Percentiles rank a stretch among this genome's conserved stretches.
Conservation (phyloP, 2,888 invertebrate species). For the Chirona hameri region DNA sequence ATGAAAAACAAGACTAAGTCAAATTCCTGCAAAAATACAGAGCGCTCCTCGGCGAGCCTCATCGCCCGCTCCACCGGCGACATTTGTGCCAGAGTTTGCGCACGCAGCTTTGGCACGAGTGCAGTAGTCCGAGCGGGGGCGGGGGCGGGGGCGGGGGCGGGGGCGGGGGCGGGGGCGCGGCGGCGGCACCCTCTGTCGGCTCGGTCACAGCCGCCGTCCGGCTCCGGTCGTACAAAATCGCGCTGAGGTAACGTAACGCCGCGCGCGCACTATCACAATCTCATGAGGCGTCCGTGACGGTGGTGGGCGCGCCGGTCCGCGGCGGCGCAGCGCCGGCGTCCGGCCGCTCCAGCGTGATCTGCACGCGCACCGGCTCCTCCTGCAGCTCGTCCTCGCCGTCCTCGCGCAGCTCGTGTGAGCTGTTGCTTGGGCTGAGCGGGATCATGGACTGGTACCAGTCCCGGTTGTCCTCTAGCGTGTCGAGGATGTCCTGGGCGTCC, state of each 20-base stretch:
- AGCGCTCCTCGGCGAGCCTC: background rate
- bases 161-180: background rate
- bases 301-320: background rate
- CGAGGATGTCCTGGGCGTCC: constrained; percentile 96
- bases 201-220: background rate
- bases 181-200: background rate
- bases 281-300: background rate
- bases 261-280: background rate
- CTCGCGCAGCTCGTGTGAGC: constrained; percentile 39
- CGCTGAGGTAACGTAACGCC: background rate
- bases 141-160: background rate
- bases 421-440: constrained; percentile 72
- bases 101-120: constrained; percentile 22
- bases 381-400: constrained; percentile 35
- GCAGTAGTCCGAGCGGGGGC: background rate
- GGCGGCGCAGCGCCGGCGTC: background rate
- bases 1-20: background rate
- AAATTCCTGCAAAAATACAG: constrained; percentile 22
- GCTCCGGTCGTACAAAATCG: background rate
- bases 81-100: background rate
- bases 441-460: constrained; percentile 95
- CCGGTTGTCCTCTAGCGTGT: constrained; percentile 95
- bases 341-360: background rate
- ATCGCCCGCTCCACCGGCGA: background rate
- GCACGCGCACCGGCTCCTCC: background rate